These are phyloP conservation scores for Bovichtus diacanthus DNA, from an alignment of 2,797 vertebrate genomes.

Conservation along the genomic window DNA sequence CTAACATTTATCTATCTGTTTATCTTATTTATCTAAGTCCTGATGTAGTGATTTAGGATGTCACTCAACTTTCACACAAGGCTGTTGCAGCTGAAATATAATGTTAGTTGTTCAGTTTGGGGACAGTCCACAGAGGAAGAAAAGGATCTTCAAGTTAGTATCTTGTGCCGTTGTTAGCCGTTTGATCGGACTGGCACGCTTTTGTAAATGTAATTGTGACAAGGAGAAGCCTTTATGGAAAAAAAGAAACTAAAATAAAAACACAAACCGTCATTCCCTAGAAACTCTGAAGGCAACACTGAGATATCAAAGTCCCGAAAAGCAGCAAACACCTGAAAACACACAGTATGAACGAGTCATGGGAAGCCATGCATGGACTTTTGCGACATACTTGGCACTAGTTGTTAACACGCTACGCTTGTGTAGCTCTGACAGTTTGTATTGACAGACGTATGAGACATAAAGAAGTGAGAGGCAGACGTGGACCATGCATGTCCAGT, in stretches of 20 bases:
- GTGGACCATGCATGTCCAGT: slow-evolving; percentile 31
- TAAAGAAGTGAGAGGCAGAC: slow-evolving; percentile 37
- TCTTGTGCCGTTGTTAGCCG: background rate
- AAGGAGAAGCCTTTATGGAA: background rate
- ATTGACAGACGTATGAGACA: slow-evolving; percentile 69
- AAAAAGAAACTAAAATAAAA: background rate
- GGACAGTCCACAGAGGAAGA: background rate
- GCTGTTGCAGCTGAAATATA: background rate
- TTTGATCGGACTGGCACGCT: background rate
- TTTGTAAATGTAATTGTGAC: background rate
- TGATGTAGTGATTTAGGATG: background rate
- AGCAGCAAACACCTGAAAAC: slow-evolving; percentile 27
- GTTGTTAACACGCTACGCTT: background rate
- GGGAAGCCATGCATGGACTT: slow-evolving; percentile 17
- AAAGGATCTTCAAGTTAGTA: background rate
- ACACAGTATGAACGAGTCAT: background rate
- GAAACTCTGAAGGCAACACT: slow-evolving; percentile 6
- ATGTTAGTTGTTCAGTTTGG: background rate
- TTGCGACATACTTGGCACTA: slow-evolving; percentile 9
- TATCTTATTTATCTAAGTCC: too few relatives aligned
- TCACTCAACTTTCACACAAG: background rate
- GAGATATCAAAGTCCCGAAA: slow-evolving; percentile 21
- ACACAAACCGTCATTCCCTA: background rate
- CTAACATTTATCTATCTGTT: background rate
- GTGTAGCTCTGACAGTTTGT: slow-evolving; percentile 16